Percentiles rank a stretch among this genome's conserved stretches.
phyloP scores from a whole-genome alignment of 2,113 vertebrate genomes.

The Naja naja region DNA sequence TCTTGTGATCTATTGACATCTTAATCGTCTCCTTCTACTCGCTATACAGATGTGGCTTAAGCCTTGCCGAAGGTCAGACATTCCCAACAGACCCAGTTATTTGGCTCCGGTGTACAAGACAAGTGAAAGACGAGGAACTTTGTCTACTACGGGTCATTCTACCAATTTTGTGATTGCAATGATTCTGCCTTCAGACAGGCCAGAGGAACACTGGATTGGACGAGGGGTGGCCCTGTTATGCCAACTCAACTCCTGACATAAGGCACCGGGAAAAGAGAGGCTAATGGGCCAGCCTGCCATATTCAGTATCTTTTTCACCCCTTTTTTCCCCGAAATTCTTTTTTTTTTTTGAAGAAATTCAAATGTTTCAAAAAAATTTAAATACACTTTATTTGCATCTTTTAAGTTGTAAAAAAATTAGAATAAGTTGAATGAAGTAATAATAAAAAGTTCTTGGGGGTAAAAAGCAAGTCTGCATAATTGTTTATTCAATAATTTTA shows the following conservation, averaged over 20 bases:
- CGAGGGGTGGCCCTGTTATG: constrained; percentile 81
- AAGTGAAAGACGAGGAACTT: constrained; percentile 81
- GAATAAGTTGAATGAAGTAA: not conserved
- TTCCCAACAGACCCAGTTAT: constrained; percentile 76
- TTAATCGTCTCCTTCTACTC: fast-evolving
- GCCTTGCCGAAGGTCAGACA: constrained; percentile 74
- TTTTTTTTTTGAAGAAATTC: not conserved
- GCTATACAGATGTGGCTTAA: constrained; percentile 84
- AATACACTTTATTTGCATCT: constrained; percentile 3
- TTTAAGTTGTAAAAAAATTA: not conserved
- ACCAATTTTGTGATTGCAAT: constrained; percentile 86
- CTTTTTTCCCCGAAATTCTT: not conserved
- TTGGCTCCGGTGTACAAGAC: constrained; percentile 84
- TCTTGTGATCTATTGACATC: not conserved
- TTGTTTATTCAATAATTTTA: constrained; percentile 69
- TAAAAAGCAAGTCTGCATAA: constrained; percentile 28
- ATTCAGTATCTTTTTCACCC: not conserved
- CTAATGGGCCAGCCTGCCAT: not conserved
- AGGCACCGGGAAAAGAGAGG: not conserved
- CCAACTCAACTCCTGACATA: constrained; percentile 78
- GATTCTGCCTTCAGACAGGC: constrained; percentile 75
- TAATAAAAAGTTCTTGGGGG: constrained; percentile 30
- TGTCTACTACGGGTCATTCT: constrained; percentile 88
- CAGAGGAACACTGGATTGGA: constrained; percentile 81
- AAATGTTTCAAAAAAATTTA: not conserved